phyloP scores from a whole-genome alignment of 2,797 vertebrate genomes.

The Meda fulgida region DNA sequence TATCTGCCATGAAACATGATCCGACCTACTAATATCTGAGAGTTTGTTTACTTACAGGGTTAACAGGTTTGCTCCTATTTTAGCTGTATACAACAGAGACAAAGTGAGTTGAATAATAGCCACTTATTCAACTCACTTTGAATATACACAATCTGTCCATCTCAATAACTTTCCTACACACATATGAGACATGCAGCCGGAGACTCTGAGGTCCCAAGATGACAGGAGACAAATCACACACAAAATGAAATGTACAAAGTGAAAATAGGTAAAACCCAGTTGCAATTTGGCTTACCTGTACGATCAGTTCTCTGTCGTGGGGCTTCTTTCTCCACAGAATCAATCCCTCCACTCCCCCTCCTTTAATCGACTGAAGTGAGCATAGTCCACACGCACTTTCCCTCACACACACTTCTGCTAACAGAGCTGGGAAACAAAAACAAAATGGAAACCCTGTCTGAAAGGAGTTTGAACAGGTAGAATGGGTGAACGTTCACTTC shows the following conservation, averaged over 20 bases:
- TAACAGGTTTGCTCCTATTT: background rate
- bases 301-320: slow-evolving; percentile 29
- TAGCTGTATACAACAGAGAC: background rate
- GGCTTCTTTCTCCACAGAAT: slow-evolving; percentile 58
- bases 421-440: background rate
- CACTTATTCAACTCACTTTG: background rate
- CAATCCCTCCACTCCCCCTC: slow-evolving; percentile 57
- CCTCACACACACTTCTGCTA: background rate
- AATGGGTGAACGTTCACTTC: background rate
- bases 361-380: slow-evolving; percentile 70
- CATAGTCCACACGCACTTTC: slow-evolving; percentile 70
- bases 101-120: background rate
- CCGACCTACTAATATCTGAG: background rate
- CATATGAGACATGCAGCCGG: background rate
- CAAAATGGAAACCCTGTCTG: background rate
- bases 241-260: background rate
- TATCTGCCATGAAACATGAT: background rate
- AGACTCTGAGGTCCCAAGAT: background rate
- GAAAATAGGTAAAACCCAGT: background rate
- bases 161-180: slow-evolving; percentile 1
- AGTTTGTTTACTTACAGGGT: slow-evolving; percentile 22
- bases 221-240: background rate
- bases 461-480: background rate
- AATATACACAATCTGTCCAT: slow-evolving; percentile 4
- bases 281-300: slow-evolving; percentile 46